These are phyloP conservation scores for Triplophysa dalaica DNA, from an alignment of 2,113 vertebrate species.

Conservation along the genomic window DNA sequence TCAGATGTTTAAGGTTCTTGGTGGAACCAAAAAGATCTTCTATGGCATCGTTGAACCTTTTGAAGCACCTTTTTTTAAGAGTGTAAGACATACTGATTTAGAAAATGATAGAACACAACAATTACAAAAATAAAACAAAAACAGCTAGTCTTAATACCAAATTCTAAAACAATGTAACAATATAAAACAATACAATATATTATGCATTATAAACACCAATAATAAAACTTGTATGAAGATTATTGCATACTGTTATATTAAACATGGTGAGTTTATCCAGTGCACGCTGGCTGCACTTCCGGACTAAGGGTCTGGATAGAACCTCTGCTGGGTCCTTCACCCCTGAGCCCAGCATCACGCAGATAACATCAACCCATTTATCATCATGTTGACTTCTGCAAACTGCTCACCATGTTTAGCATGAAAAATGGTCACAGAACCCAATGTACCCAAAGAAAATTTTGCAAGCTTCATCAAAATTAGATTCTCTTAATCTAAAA, in stretches of 20 bases:
- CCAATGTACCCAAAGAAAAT: background rate
- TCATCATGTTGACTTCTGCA: constrained; percentile 11
- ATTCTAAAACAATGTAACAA: background rate
- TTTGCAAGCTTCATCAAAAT: background rate
- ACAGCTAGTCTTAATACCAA: too few relatives aligned
- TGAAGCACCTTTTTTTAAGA: too few relatives aligned
- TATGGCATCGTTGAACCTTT: too few relatives aligned
- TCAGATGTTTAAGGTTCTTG: too few relatives aligned
- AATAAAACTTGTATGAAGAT: too few relatives aligned
- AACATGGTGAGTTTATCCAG: background rate
- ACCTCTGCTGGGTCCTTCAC: background rate
- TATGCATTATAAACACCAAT: too few relatives aligned
- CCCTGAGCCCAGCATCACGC: background rate
- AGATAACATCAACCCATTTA: constrained; percentile 2
- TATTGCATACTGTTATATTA: background rate
- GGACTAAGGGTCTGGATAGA: background rate
- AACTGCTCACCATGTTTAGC: background rate
- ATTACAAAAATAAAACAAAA: too few relatives aligned
- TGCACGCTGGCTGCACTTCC: background rate
- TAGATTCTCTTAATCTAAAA: background rate
- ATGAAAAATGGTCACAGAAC: background rate
- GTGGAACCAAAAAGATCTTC: too few relatives aligned
- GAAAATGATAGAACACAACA: too few relatives aligned
- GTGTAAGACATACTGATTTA: too few relatives aligned
- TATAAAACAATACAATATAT: too few relatives aligned